These are phyloP conservation scores for Neoascia interrupta DNA, from an alignment of 2,888 invertebrate species.

Conservation along the genomic window DNA sequence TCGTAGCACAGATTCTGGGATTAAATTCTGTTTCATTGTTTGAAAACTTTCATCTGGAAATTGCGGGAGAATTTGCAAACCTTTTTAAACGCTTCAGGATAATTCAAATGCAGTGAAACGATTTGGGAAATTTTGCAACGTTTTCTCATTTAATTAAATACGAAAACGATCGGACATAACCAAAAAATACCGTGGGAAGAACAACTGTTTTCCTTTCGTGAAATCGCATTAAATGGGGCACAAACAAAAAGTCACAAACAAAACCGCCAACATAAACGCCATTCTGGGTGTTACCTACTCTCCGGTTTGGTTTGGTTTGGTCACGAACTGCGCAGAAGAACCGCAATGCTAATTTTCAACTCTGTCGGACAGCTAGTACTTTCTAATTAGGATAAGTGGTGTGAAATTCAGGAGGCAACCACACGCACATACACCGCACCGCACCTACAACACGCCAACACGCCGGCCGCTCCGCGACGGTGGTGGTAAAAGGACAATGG, in stretches of 20 bases:
- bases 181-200: too few species aligned
- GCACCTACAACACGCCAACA: conserved; percentile 9
- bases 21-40: too few species aligned
- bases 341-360: conserved; percentile 67
- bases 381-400: conserved; percentile 68
- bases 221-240: background rate
- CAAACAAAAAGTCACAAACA: conserved; percentile 9
- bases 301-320: conserved; percentile 25
- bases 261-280: conserved; percentile 5
- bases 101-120: too few species aligned
- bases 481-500: conserved; percentile 44
- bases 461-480: too few species aligned
- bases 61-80: too few species aligned
- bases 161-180: too few species aligned
- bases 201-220: too few species aligned
- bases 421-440: conserved; percentile 6
- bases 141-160: too few species aligned
- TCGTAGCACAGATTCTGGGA: too few species aligned
- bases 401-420: conserved; percentile 60
- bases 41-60: too few species aligned
- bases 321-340: conserved; percentile 48
- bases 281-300: conserved; percentile 38
- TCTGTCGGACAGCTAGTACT: conserved; percentile 63
- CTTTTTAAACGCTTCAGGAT: too few species aligned
- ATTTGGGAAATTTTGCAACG: too few species aligned